phyloP scores from a whole-genome alignment of 1,140 invertebrate species.

The Sitobion miscanthi region DNA sequence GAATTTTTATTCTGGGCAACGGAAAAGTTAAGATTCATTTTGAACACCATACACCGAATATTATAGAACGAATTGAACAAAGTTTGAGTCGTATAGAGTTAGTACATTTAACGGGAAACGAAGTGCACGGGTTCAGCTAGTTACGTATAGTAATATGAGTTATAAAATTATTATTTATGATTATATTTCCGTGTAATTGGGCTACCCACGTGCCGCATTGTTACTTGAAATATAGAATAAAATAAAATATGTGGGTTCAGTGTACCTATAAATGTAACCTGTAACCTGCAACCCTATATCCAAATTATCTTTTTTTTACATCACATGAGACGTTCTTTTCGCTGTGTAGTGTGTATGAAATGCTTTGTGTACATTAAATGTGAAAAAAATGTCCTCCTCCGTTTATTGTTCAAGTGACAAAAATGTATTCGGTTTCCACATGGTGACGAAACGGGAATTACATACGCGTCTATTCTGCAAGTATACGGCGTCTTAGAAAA shows the following conservation, averaged over 20 bases:
- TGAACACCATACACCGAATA: too few relatives aligned
- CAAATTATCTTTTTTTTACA: neutral
- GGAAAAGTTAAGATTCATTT: too few relatives aligned
- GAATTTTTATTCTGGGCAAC: too few relatives aligned
- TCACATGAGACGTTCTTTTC: neutral
- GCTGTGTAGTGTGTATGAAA: neutral
- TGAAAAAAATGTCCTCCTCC: neutral
- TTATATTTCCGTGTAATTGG: neutral
- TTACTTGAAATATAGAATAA: neutral
- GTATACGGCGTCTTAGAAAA: neutral
- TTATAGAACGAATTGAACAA: too few relatives aligned
- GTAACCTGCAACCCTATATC: neutral
- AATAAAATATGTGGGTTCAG: neutral
- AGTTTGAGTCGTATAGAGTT: too few relatives aligned
- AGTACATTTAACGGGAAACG: too few relatives aligned
- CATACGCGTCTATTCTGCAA: neutral
- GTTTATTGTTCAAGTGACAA: neutral
- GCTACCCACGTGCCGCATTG: neutral
- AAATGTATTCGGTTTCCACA: neutral
- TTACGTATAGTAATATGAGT: neutral
- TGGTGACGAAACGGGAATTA: neutral
- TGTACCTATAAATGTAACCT: neutral
- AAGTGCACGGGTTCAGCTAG: too few relatives aligned
- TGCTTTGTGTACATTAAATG: neutral
- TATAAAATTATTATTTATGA: neutral